phyloP scores from a whole-genome alignment of 2,113 vertebrate genomes.

The Heloderma charlesbogerti region DNA sequence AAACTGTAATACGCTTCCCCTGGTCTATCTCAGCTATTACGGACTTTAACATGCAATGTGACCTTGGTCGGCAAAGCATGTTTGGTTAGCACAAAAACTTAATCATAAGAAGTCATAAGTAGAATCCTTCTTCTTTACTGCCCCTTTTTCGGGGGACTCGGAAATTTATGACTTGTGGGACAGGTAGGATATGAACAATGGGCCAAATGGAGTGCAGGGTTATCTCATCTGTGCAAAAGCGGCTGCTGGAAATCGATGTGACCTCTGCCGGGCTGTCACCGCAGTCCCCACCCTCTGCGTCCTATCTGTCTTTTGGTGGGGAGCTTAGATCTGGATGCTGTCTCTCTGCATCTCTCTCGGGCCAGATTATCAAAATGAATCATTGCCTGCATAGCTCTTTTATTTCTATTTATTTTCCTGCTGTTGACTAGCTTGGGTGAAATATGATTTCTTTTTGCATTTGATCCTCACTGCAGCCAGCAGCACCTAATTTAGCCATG shows the following conservation, averaged over 20 bases:
- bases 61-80: constrained; percentile 84
- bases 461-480: constrained; percentile 81
- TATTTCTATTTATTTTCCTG: constrained; percentile 88
- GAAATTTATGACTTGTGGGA: constrained; percentile 86
- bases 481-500: constrained; percentile 82
- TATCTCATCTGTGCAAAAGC: constrained; percentile 87
- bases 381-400: constrained; percentile 84
- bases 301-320: constrained; percentile 87
- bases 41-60: constrained; percentile 81
- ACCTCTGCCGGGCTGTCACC: constrained; percentile 89
- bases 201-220: constrained; percentile 85
- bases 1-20: constrained; percentile 72
- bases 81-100: constrained; percentile 86
- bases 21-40: constrained; percentile 70
- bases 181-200: constrained; percentile 90
- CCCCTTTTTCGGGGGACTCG: constrained; percentile 78
- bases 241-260: constrained; percentile 89
- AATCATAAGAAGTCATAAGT: constrained; percentile 86
- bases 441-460: constrained; percentile 86
- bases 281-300: constrained; percentile 84
- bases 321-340: constrained; percentile 85
- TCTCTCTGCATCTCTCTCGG: constrained; percentile 82
- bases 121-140: constrained; percentile 84
- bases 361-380: constrained; percentile 91
- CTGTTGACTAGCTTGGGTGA: constrained; percentile 82